These are phyloP conservation scores for Minunthozetes semirufus DNA, from an alignment of 2,888 invertebrate species.

Conservation along the genomic window DNA sequence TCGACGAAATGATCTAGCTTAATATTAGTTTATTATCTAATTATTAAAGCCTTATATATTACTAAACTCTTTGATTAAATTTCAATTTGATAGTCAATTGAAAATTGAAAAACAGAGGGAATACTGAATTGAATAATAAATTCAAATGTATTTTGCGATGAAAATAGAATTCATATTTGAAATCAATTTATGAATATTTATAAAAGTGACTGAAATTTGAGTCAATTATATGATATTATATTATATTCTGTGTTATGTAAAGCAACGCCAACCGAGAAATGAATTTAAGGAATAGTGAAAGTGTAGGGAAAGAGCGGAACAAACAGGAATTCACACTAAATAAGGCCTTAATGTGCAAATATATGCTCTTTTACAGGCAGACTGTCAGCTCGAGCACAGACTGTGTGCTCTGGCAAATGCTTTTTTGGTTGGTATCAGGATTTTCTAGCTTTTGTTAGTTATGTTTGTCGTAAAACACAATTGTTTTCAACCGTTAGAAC, in stretches of 20 bases:
- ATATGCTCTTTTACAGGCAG: neutral
- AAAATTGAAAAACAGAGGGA: too few relatives aligned
- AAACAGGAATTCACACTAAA: neutral
- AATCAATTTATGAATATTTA: slow-evolving; percentile 10
- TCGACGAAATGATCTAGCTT: too few relatives aligned
- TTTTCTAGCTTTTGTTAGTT: slow-evolving; percentile 3
- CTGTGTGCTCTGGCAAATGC: neutral
- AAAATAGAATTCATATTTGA: neutral
- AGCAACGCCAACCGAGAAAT: neutral
- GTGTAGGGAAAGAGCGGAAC: slow-evolving; percentile 14
- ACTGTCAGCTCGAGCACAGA: too few relatives aligned
- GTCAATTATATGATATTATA: neutral
- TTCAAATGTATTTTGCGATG: neutral
- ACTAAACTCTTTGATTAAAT: too few relatives aligned
- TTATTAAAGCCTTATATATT: too few relatives aligned
- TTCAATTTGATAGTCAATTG: too few relatives aligned
- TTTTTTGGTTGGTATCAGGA: neutral
- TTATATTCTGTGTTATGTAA: neutral
- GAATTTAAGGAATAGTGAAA: neutral
- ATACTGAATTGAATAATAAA: neutral
- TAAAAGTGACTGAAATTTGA: neutral
- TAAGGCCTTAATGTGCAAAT: slow-evolving; percentile 18
- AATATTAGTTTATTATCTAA: too few relatives aligned
- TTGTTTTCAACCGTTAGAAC: slow-evolving; percentile 11
- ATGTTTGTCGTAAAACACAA: slow-evolving; percentile 8